A percentile compares a stretch with the other conserved stretches of the same genome.
These are phyloP conservation scores for Platypus cylindrus DNA, from an alignment of 2,888 invertebrate genomes.

Conservation along the genomic window DNA sequence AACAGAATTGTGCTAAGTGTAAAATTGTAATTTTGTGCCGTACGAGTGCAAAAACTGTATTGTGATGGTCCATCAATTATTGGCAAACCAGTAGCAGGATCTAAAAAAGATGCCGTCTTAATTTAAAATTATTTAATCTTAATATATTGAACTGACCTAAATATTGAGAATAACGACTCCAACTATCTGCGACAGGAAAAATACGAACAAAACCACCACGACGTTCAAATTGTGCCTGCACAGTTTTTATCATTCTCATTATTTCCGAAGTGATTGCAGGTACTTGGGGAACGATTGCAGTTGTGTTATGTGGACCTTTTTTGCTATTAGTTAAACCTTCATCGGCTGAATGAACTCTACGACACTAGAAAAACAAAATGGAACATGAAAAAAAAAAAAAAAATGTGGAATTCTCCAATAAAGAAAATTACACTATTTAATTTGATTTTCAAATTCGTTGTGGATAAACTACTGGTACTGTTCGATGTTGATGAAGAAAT, in stretches of 20 bases:
- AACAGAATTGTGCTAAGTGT: too few species aligned
- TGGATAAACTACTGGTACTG: slow-evolving; percentile 15
- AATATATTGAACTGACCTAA: slow-evolving; percentile 47
- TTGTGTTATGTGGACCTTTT: slow-evolving; percentile 22
- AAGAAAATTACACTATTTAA: slow-evolving; percentile 26
- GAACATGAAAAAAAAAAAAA: slow-evolving; percentile 1
- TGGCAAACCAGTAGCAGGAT: too few species aligned
- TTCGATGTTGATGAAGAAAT: too few species aligned
- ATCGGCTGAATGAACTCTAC: slow-evolving; percentile 64
- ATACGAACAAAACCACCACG: slow-evolving; percentile 82
- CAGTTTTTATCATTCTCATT: slow-evolving; percentile 58
- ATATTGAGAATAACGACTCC: slow-evolving; percentile 70
- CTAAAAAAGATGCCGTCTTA: slow-evolving; percentile 4
- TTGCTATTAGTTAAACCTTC: slow-evolving; percentile 39
- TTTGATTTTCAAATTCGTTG: slow-evolving; percentile 26
- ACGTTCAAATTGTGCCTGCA: slow-evolving; percentile 66
- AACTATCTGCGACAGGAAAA: slow-evolving; percentile 80
- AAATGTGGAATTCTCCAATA: neutral
- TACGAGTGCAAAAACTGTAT: too few species aligned
- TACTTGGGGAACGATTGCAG: slow-evolving; percentile 25
- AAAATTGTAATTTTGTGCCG: too few species aligned
- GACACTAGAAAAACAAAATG: slow-evolving; percentile 37
- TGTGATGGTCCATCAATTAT: too few species aligned
- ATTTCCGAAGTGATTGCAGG: slow-evolving; percentile 59
- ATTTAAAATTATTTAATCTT: too few species aligned